Conservation (phyloP, 2,797 vertebrate species). For the Leptodactylus fallax region DNA sequence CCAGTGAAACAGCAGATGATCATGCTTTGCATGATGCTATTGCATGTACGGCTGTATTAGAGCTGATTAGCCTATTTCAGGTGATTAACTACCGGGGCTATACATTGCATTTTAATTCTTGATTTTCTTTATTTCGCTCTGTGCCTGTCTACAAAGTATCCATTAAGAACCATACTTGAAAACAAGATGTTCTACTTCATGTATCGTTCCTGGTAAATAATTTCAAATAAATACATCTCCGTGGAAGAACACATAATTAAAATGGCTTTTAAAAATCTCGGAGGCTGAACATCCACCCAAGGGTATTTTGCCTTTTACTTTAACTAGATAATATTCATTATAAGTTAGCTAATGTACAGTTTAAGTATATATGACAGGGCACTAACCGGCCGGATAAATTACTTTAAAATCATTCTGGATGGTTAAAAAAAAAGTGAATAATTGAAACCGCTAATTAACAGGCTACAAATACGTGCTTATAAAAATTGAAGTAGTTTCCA, state of each 20-base stretch:
- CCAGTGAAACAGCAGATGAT: constrained; percentile 64
- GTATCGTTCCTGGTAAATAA: constrained; percentile 57
- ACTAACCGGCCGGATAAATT: constrained; percentile 11
- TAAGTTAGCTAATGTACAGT: constrained; percentile 34
- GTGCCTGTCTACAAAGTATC: constrained; percentile 51
- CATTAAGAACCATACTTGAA: constrained; percentile 59
- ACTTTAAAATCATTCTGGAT: constrained; percentile 17
- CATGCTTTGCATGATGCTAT: constrained; percentile 62
- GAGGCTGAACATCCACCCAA: constrained; percentile 48
- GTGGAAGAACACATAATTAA: constrained; percentile 52
- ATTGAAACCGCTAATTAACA: constrained; percentile 26
- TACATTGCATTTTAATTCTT: constrained; percentile 67
- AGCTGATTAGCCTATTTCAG: constrained; percentile 69
- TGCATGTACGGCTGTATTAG: constrained; percentile 62
- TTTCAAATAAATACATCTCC: constrained; percentile 56
- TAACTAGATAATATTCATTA: constrained; percentile 53
- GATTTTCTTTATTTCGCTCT: constrained; percentile 62
- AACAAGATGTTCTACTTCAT: constrained; percentile 58
- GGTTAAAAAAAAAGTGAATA: constrained; percentile 25
- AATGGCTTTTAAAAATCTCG: constrained; percentile 56
- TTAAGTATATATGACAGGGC: constrained; percentile 32
- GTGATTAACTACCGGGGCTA: constrained; percentile 71
- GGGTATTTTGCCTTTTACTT: constrained; percentile 40
- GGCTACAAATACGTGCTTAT: constrained; percentile 2
- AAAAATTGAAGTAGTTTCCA: constrained; percentile 16